Percentiles rank a stretch among this genome's conserved stretches.
phyloP scores from a whole-genome alignment of 2,113 vertebrate genomes.

The Entomyzon cyanotis region DNA sequence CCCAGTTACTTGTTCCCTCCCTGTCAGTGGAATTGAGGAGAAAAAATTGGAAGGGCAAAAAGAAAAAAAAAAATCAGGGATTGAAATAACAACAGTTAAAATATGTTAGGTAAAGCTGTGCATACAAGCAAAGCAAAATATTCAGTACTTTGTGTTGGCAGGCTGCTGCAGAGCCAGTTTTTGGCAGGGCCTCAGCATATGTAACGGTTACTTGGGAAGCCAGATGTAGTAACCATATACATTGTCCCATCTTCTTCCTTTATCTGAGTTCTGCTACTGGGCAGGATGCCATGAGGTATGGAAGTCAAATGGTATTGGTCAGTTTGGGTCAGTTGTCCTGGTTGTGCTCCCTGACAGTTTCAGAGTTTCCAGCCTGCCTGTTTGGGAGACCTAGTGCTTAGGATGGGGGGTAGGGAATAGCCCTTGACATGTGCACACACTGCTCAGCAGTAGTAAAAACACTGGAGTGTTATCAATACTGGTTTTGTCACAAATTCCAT shows the following conservation, averaged over 20 bases:
- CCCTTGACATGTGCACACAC: too few relatives aligned
- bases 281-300: not conserved
- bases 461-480: not conserved
- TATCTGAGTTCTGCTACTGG: not conserved
- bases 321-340: not conserved
- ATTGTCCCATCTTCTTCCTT: not conserved
- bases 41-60: not conserved
- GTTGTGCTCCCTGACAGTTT: not conserved
- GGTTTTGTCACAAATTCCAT: not conserved
- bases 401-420: not conserved
- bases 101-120: not conserved
- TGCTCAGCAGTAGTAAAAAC: not conserved
- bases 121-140: not conserved
- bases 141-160: not conserved
- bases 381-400: rapidly evolving
- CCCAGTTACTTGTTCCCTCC: not conserved
- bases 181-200: not conserved
- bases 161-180: not conserved
- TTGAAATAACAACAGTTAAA: not conserved
- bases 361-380: not conserved
- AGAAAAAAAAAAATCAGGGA: not conserved
- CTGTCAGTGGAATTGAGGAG: not conserved
- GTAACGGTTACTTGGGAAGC: not conserved
- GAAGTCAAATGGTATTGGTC: not conserved
- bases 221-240: rapidly evolving